phyloP scores from a whole-genome alignment of 2,113 vertebrate genomes.

The Tauraco erythrolophus region DNA sequence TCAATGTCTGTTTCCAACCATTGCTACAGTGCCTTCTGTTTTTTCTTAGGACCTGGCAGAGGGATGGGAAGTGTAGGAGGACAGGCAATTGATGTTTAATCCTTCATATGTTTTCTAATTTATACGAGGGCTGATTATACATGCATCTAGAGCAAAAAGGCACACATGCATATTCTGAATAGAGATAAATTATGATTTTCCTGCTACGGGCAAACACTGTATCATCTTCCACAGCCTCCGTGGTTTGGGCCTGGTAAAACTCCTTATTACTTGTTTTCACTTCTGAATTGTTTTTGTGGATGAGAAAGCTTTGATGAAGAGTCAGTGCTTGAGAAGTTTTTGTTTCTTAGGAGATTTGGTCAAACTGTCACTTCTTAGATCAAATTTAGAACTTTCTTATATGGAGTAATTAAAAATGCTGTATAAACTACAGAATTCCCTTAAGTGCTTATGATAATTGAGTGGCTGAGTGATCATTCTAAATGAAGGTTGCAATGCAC shows the following conservation, averaged over 20 bases:
- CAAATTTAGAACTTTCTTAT: not conserved
- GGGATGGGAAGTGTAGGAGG: constrained; percentile 49
- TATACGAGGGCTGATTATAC: constrained; percentile 38
- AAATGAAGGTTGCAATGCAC: not conserved
- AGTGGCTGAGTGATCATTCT: not conserved
- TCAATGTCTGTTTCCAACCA: constrained; percentile 10
- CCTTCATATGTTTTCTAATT: constrained; percentile 51
- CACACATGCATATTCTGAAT: constrained; percentile 4
- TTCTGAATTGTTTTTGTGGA: not conserved
- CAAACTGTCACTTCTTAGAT: not conserved
- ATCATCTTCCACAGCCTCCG: fast-evolving
- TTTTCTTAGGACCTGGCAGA: constrained; percentile 24
- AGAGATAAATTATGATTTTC: not conserved
- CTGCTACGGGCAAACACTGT: not conserved
- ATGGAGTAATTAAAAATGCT: constrained; percentile 19
- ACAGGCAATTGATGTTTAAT: constrained; percentile 58
- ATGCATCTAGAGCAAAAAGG: constrained; percentile 62
- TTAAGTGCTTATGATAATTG: not conserved
- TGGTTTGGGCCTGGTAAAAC: not conserved
- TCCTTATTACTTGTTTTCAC: not conserved
- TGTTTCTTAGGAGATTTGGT: constrained; percentile 15
- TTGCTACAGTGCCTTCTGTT: constrained; percentile 24
- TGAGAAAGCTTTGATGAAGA: not conserved
- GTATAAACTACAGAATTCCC: not conserved
- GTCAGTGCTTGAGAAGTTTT: not conserved